A percentile compares a stretch with the other conserved stretches of the same genome.
These are phyloP conservation scores for Acipenser ruthenus DNA, from an alignment of 2,797 vertebrate species.

Conservation along the genomic window DNA sequence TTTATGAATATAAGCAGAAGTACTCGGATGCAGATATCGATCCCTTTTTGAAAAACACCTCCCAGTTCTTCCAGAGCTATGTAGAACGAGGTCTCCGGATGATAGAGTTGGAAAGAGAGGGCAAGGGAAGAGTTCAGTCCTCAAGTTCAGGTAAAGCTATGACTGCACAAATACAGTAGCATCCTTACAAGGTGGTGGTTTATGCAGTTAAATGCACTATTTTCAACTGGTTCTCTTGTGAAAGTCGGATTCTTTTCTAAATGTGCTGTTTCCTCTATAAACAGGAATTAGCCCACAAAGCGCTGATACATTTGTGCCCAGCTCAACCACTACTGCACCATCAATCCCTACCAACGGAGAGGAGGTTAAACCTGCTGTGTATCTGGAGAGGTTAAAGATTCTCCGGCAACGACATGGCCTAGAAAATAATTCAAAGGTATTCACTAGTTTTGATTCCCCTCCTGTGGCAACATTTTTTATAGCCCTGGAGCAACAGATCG, in stretches of 20 bases:
- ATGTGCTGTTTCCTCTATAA: conserved; percentile 1
- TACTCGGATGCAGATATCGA: conserved; percentile 91
- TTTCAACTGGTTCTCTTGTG: neutral
- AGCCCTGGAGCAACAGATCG: no score
- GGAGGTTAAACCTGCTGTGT: conserved; percentile 85
- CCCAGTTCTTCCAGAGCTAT: conserved; percentile 97
- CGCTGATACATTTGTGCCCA: conserved; percentile 48
- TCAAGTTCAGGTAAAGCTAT: conserved; percentile 62
- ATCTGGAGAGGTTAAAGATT: conserved; percentile 93
- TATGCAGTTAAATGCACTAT: neutral
- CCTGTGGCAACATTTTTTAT: no score
- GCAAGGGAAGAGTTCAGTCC: conserved; percentile 74
- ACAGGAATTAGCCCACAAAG: conserved; percentile 76
- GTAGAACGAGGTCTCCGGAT: conserved; percentile 92
- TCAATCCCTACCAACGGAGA: conserved; percentile 73
- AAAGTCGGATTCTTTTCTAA: neutral
- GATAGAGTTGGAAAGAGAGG: conserved; percentile 89
- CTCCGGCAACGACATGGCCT: conserved; percentile 88
- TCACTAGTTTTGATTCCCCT: conserved; percentile 5
- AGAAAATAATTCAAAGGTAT: conserved; percentile 85
- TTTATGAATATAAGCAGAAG: conserved; percentile 96
- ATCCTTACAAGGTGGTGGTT: neutral
- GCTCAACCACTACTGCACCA: conserved; percentile 35
- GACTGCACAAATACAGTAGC: neutral
- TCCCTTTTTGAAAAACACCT: conserved; percentile 90